Base-by-base conservation (phyloP, 2,888 invertebrate genomes). In the Epirrhoe alternata region DNA sequence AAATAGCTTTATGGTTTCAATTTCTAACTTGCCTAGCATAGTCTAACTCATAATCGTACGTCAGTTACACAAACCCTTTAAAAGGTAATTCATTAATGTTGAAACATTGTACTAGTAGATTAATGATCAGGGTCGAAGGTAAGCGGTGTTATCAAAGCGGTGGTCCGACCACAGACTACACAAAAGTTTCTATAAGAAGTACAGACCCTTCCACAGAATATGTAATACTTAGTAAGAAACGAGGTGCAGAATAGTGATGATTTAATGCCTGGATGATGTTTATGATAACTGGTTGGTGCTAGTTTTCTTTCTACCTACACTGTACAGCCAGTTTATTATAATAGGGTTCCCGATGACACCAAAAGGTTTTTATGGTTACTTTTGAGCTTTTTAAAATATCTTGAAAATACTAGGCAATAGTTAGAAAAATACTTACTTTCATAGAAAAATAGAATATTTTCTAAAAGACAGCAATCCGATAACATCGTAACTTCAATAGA, bases 71-170 rank as follows among this genome's bases (percentile, higher is more conserved):
- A 76, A 75, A 77, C 64, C 72, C 66, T 66, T 72, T 72, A 67
- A 75, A 53, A 64, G 59, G 73, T 82, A 86, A 88, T 88, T 88
- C 85, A 89, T 90, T 87, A 87, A 79, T 77, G 81, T 84, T 81
- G 80, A 76, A 82, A 81, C 78, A 75, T 72, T 78, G 79, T 80
- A 74, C 74, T 75, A 70, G 75, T 69, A 85, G 84, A 88, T 88
- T 87, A 86, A 87, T 87, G 82, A 82, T 77, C 77, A 76, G 92
- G 24, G 92, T 92, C 92, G 90, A 86, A 92, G 92, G 92, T 92
- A 90, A 88, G 83, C 90, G 90, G 87, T 77, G 72, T 77, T 82
- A 87, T 89, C 88, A 89, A 90, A 89, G 89, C 77, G 78, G 80
- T 74, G 70, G 69, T 69, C 69, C 56, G 17, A n/a, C 33, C 51